These are phyloP conservation scores for Dryococelus australis DNA, from an alignment of 2,888 invertebrate species.

Conservation along the genomic window DNA sequence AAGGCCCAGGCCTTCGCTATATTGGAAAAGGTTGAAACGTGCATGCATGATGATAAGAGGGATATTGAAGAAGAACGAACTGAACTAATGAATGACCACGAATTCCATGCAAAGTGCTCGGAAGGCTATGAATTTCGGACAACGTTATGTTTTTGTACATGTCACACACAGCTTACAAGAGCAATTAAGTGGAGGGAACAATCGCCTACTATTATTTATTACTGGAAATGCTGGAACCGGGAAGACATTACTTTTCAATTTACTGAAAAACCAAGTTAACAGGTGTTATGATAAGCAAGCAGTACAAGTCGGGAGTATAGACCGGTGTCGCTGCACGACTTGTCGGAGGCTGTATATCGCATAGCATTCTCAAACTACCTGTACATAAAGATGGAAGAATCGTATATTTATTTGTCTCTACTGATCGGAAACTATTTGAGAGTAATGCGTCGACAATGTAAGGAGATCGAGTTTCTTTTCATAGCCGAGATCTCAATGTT, in stretches of 20 bases:
- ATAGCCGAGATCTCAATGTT: neutral
- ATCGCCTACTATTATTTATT: neutral
- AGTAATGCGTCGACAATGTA: neutral
- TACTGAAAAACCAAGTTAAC: neutral
- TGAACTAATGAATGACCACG: neutral
- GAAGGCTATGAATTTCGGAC: neutral
- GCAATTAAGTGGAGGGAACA: neutral
- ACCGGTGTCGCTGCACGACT: neutral
- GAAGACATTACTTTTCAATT: neutral
- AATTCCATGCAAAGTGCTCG: neutral
- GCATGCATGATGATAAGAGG: neutral
- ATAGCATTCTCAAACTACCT: neutral
- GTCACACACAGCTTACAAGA: neutral
- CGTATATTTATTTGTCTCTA: neutral
- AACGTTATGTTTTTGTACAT: neutral
- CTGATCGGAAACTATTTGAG: too few species aligned
- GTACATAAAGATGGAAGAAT: neutral
- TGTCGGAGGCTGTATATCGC: neutral
- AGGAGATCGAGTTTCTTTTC: neutral
- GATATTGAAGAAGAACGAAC: neutral
- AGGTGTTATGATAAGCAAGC: neutral
- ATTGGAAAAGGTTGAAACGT: neutral
- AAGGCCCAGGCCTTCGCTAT: neutral
- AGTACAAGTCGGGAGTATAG: neutral
- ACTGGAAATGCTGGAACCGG: neutral